Base-by-base conservation (phyloP, 2,113 vertebrate species). In the Hystrix cristata region DNA sequence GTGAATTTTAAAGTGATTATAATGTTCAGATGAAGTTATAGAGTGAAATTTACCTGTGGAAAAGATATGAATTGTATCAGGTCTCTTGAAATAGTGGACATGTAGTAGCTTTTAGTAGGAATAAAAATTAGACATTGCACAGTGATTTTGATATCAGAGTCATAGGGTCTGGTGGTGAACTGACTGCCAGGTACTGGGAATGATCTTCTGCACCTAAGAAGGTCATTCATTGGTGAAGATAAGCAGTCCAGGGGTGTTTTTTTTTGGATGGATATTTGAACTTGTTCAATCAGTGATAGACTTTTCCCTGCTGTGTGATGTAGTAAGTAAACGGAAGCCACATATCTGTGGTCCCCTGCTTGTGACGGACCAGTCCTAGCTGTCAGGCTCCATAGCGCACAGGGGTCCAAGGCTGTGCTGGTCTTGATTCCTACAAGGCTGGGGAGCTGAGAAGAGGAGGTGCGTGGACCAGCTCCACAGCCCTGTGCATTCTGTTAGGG, bases 1-100 rank as follows among this genome's bases (percentile, higher is more conserved):
- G 12, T 83, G 48, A 23, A 46, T 51, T 87, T 94, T 83, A 96
- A 85, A 95, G 34, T 67, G 69, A 93, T 86, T 95, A 13, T 86
- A 67, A 59, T 71, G 53, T 82, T 96, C 65, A 65, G 27, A 19
- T 59, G 59, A 94, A 95, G 57, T 94, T 7, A 0, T 0, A 15
- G 48, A 51, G 13, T 67, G 62, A 60, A 62, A 16, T 87, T 55
- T 71, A 13, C 57, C 23, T 3, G 8, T 5, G 34, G 55, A 59
- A 48, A 90, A 80, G 60, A 10, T 51, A 31, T 53, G 51, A 31
- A 48, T 57, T 76, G 53, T 81, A 69, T 92, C 5, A 15, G 23
- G 34, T 81, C 67, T 92, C 91, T 94, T 80, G 59, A 94, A 60
- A 67, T 72, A 21, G 34, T 31, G n/a, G 71, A 19, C 38, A 18